phyloP scores from a whole-genome alignment of 2,113 vertebrate species.

The Clarias gariepinus region DNA sequence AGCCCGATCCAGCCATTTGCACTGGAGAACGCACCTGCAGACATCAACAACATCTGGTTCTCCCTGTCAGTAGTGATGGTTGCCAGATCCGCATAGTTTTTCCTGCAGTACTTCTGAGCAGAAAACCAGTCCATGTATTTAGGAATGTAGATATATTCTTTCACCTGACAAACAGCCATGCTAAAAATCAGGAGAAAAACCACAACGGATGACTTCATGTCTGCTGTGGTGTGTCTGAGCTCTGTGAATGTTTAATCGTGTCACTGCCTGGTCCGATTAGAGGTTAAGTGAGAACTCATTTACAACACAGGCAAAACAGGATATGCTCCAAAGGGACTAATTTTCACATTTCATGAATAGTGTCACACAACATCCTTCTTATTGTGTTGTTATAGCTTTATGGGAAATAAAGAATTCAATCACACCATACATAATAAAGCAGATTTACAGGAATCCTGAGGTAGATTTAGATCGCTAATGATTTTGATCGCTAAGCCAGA shows the following conservation, averaged over 20 bases:
- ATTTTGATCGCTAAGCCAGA: too few species aligned
- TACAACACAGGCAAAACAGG: slow-evolving; percentile 24
- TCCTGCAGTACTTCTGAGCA: slow-evolving; percentile 21
- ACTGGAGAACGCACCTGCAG: background rate
- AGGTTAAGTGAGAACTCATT: background rate
- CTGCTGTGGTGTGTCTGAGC: background rate
- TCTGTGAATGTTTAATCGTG: background rate
- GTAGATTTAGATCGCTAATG: too few species aligned
- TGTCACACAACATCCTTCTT: too few species aligned
- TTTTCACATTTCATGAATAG: too few species aligned
- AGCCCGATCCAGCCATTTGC: slow-evolving; percentile 26
- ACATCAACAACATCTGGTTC: background rate
- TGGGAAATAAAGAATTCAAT: too few species aligned
- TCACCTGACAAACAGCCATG: background rate
- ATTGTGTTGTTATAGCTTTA: too few species aligned
- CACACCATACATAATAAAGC: too few species aligned
- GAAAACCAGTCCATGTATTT: background rate
- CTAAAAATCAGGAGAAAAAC: background rate
- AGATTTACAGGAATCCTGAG: too few species aligned
- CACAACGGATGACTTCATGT: background rate
- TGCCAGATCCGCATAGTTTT: background rate
- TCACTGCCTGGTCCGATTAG: background rate
- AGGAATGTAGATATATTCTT: background rate
- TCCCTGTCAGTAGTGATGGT: background rate
- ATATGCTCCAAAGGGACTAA: too few species aligned